Evolutionary conservation across 2,113 vertebrate species (phyloP).

Genomic region (Cebidichthys violaceus): DNA sequence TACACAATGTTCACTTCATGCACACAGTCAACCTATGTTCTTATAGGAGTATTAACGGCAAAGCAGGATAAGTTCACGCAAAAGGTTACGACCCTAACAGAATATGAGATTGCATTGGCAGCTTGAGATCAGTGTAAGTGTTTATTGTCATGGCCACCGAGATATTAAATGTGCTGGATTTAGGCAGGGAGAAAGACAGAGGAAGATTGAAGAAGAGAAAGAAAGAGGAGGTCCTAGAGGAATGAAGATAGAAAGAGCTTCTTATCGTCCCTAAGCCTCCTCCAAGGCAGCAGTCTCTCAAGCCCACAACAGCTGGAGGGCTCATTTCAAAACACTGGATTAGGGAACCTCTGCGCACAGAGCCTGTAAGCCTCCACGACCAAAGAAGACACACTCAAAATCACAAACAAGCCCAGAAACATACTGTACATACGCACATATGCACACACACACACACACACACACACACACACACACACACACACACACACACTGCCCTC

Average conservation of each 20-base stretch:
- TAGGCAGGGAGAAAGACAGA: not conserved
- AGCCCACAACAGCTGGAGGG: constrained; percentile 76
- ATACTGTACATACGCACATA: not conserved
- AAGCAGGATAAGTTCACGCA: constrained; percentile 14
- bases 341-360: constrained; percentile 60
- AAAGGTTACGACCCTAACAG: constrained; percentile 18
- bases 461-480: not conserved
- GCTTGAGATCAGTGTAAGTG: constrained; percentile 17
- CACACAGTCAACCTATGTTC: constrained; percentile 48
- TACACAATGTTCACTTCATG: constrained; percentile 60
- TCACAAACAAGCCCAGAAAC: not conserved
- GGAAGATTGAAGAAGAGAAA: not conserved
- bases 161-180: constrained; percentile 26
- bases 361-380: constrained; percentile 66
- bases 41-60: constrained; percentile 53
- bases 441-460: constrained; percentile 11
- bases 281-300: constrained; percentile 65
- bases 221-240: constrained; percentile 25
- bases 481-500: not conserved
- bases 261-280: constrained; percentile 63
- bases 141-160: constrained; percentile 11
- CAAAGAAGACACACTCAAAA: constrained; percentile 23
- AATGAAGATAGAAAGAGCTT: constrained; percentile 64
- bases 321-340: constrained; percentile 78
- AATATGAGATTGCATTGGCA: not conserved